Evolutionary conservation across 92 coral and sea anemone species (phyloP).

Genomic region (Meandrina meandrites): DNA sequence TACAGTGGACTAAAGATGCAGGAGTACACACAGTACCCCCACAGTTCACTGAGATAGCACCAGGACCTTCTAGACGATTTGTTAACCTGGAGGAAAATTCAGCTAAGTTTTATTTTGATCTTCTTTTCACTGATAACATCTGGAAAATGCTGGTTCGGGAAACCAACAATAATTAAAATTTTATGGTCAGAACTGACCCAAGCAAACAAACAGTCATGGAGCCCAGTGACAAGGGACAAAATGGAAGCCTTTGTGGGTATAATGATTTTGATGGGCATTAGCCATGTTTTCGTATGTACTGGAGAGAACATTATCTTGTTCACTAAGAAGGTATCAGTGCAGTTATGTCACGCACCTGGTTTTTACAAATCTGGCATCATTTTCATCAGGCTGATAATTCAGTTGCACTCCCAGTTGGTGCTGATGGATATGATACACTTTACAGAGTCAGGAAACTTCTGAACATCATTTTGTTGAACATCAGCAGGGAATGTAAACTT

Average conservation of each 20-base stretch:
- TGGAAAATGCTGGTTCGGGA: constrained; percentile 45
- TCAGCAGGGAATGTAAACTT: constrained; percentile 25
- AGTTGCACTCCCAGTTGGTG: constrained; percentile 28
- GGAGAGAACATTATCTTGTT: constrained; percentile 27
- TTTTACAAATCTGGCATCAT: constrained; percentile 40
- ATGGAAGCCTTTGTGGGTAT: constrained; percentile 42
- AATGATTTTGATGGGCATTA: constrained; percentile 45
- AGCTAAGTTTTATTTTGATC: constrained; percentile 35
- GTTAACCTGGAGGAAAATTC: constrained; percentile 1
- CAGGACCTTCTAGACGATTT: constrained; percentile 55
- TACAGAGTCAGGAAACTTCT: constrained; percentile 33
- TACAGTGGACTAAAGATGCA: constrained; percentile 30
- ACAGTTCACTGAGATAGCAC: constrained; percentile 15
- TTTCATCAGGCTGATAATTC: constrained; percentile 50
- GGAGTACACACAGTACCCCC: constrained; percentile 3
- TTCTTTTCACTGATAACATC: constrained; percentile 40
- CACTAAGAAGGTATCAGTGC: constrained; percentile 31
- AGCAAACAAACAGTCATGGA: constrained; percentile 38
- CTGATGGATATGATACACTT: constrained; percentile 40
- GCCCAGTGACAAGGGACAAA: constrained; percentile 36
- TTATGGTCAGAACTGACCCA: constrained; percentile 23
- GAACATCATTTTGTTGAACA: constrained; percentile 18
- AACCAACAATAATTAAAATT: constrained; percentile 43
- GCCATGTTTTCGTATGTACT: constrained; percentile 41
- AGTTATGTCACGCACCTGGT: constrained; percentile 36